These are phyloP conservation scores for Sycophila texana DNA, from an alignment of 2,888 invertebrate genomes.

Conservation along the genomic window DNA sequence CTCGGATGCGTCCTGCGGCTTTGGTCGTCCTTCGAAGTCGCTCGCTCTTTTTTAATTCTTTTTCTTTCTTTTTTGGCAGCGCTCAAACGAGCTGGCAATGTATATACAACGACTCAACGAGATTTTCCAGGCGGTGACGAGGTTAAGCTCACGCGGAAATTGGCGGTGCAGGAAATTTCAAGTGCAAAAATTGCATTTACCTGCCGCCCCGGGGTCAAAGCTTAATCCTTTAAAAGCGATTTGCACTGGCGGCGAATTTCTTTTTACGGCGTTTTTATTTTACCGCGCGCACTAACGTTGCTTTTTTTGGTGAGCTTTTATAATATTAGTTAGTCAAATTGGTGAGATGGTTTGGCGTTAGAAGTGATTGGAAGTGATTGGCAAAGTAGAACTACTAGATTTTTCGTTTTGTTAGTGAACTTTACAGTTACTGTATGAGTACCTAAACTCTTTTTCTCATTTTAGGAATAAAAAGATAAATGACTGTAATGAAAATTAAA, in stretches of 20 bases:
- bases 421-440: too few species aligned
- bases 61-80: conserved; percentile 1
- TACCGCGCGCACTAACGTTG: not conserved
- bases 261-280: not conserved
- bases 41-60: not conserved
- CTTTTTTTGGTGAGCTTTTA: too few species aligned
- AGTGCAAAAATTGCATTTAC: conserved; percentile 44
- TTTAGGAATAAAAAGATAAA: too few species aligned
- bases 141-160: conserved; percentile 33
- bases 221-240: conserved; percentile 46
- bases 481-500: too few species aligned
- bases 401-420: too few species aligned
- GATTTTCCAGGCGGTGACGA: conserved; percentile 35
- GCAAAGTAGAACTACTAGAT: too few species aligned
- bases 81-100: conserved; percentile 17
- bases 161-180: conserved; percentile 43
- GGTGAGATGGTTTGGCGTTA: too few species aligned
- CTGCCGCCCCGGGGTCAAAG: conserved; percentile 11
- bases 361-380: too few species aligned
- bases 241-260: conserved; percentile 8
- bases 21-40: too few species aligned
- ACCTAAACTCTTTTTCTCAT: too few species aligned
- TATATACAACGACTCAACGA: not conserved
- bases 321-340: too few species aligned
- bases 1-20: not conserved